Conservation (phyloP, 2,113 vertebrate species). For the Actenoides hombroni region DNA sequence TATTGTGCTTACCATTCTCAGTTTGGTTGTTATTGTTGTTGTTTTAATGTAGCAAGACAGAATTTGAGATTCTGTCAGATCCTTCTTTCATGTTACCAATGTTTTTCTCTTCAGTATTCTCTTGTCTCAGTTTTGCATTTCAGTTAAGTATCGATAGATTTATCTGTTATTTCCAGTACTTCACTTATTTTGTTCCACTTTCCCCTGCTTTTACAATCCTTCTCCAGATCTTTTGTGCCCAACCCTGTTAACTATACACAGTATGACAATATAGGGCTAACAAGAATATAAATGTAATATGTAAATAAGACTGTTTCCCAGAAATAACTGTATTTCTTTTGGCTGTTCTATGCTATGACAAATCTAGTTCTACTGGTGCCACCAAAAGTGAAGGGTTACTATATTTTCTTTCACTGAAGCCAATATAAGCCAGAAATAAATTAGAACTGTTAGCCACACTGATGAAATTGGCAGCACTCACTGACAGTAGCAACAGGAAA, state of each 20-base stretch:
- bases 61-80: not conserved
- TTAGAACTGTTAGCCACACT: not conserved
- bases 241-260: not conserved
- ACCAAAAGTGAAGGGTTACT: constrained; percentile 14
- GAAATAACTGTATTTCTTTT: constrained; percentile 16
- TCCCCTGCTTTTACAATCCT: not conserved
- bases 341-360: not conserved
- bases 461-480: not conserved
- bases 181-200: not conserved
- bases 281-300: not conserved
- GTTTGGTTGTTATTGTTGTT: not conserved
- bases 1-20: not conserved
- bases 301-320: constrained; percentile 25
- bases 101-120: not conserved
- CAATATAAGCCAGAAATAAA: constrained; percentile 29
- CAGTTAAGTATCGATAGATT: not conserved
- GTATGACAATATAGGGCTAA: not conserved
- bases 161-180: not conserved
- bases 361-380: not conserved
- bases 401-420: constrained; percentile 33
- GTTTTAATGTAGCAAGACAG: not conserved
- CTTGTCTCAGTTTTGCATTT: not conserved
- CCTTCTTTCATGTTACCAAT: not conserved
- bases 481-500: not conserved
- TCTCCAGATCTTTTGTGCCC: not conserved